Conservation (phyloP, 2,113 vertebrate species). For the Apodemus sylvaticus region DNA sequence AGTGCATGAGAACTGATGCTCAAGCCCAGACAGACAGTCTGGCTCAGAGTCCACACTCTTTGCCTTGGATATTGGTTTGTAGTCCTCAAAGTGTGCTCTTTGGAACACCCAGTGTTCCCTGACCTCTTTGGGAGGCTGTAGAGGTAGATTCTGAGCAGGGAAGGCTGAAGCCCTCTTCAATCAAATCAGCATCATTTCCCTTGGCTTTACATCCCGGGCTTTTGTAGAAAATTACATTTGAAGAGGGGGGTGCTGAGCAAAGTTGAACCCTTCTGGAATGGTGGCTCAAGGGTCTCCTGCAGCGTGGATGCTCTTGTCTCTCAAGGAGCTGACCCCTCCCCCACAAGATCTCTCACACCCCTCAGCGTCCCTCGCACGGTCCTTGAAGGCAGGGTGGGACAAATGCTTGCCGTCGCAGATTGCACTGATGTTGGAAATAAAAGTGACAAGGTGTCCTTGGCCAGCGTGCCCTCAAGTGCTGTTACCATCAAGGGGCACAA, state of each 20-base stretch:
- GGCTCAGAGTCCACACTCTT: background rate
- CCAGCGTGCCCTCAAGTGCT: background rate
- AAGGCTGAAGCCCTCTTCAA: background rate
- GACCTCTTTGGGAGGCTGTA: background rate
- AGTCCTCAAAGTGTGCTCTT: background rate
- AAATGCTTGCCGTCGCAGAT: conserved; percentile 1
- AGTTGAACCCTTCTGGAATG: background rate
- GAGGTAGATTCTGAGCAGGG: background rate
- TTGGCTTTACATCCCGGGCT: background rate
- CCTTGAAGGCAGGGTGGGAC: background rate
- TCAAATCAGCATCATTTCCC: background rate
- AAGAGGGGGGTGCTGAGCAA: conserved; percentile 8
- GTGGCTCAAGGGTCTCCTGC: background rate
- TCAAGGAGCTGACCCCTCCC: background rate
- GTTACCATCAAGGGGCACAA: background rate
- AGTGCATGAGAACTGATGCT: background rate
- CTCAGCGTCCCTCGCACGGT: background rate
- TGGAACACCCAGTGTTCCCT: background rate
- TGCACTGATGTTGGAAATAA: background rate
- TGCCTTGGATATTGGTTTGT: background rate
- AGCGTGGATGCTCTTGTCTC: background rate
- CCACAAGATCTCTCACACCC: background rate
- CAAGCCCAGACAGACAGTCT: background rate
- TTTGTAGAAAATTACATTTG: background rate
- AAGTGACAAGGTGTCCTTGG: conserved; percentile 33